These are phyloP conservation scores for Parus major DNA, from an alignment of 2,113 vertebrate species.

Conservation along the genomic window DNA sequence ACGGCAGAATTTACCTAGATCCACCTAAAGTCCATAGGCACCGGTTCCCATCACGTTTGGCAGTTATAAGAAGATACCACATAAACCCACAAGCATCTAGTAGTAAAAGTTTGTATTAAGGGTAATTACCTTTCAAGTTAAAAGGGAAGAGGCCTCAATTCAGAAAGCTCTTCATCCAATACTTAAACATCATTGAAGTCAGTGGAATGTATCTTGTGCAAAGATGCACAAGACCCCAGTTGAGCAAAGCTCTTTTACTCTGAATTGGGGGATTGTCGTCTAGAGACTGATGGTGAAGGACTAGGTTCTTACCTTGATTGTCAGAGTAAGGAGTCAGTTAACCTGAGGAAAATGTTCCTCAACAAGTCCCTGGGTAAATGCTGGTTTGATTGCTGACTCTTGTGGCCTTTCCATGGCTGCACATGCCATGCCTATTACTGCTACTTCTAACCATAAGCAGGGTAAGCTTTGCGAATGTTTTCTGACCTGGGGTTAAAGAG, in stretches of 20 bases:
- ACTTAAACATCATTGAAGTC: neutral
- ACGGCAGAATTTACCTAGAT: neutral
- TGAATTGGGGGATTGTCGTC: neutral
- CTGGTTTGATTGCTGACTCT: neutral
- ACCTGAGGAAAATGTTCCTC: neutral
- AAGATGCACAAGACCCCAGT: neutral
- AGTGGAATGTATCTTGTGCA: neutral
- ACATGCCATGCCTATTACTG: neutral
- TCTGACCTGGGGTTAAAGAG: neutral
- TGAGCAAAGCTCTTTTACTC: neutral
- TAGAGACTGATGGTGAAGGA: neutral
- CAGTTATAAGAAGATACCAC: neutral
- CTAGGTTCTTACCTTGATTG: neutral
- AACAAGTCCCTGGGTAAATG: neutral
- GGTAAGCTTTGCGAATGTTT: neutral
- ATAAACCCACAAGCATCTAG: neutral
- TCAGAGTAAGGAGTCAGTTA: neutral
- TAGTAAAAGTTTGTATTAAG: neutral
- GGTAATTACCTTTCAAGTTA: neutral
- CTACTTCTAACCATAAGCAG: neutral
- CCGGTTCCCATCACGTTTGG: neutral
- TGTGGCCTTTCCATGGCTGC: constrained; percentile 36
- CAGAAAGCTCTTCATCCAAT: neutral
- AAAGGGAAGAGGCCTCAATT: neutral
- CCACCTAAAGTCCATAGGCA: neutral